Evolutionary conservation across 1,140 invertebrate species (phyloP).

Genomic region (Pachyrhynchus sulphureomaculatus): DNA sequence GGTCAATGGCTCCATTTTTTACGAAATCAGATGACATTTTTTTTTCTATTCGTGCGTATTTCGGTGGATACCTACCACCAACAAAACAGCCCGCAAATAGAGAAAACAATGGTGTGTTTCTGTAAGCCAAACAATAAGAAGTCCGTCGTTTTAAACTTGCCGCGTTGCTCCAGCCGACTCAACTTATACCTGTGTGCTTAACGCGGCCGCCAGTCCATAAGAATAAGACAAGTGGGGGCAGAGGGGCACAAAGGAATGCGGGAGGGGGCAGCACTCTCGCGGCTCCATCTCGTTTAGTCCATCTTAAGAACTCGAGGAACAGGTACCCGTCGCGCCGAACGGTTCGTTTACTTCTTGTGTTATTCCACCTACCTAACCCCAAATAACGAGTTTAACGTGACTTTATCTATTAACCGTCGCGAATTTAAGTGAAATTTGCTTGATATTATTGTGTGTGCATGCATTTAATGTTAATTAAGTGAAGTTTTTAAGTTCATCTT

Average conservation of each 20-base stretch:
- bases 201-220: constrained; percentile 22
- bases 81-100: constrained; percentile 40
- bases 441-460: constrained; percentile 11
- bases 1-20: neutral
- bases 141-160: constrained; percentile 44
- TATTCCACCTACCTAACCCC: constrained; percentile 24
- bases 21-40: constrained; percentile 8
- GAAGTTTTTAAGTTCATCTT: neutral
- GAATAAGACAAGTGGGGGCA: constrained; percentile 38
- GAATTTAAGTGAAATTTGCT: neutral
- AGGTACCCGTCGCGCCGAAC: constrained; percentile 30
- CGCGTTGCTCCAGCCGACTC: constrained; percentile 30
- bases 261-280: constrained; percentile 44
- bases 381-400: constrained; percentile 15
- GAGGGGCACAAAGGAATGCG: constrained; percentile 47
- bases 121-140: constrained; percentile 41
- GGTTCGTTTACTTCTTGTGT: constrained; percentile 29
- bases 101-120: constrained; percentile 49
- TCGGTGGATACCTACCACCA: constrained; percentile 36
- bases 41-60: constrained; percentile 43
- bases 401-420: neutral
- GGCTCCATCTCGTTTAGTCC: constrained; percentile 44
- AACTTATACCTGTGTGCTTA: constrained; percentile 30
- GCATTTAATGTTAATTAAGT: neutral
- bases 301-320: constrained; percentile 41